These are phyloP conservation scores for Elgaria multicarinata DNA, from an alignment of 2,113 vertebrate genomes.

Conservation along the genomic window DNA sequence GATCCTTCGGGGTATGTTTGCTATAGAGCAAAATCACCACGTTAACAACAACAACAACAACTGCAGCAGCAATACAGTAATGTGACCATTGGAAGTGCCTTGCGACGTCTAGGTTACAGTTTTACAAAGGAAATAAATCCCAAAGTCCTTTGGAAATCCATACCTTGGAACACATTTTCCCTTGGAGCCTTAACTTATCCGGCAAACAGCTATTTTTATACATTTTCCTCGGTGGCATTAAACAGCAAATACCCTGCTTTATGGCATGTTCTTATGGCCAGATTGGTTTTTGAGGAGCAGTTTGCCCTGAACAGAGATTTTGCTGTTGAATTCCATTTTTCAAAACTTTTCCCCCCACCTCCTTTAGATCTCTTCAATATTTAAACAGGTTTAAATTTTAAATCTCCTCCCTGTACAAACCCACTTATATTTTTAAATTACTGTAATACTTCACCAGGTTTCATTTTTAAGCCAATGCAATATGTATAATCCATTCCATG, in stretches of 20 bases:
- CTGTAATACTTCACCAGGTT: slow-evolving; percentile 81
- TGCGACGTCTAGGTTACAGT: slow-evolving; percentile 16
- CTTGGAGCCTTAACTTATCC: slow-evolving; percentile 22
- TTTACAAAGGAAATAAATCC: slow-evolving; percentile 25
- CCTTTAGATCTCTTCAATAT: slow-evolving; percentile 79
- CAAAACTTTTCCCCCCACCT: slow-evolving; percentile 69
- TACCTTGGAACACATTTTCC: slow-evolving; percentile 43
- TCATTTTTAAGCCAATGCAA: slow-evolving; percentile 81
- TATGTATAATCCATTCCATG: slow-evolving; percentile 83
- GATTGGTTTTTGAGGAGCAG: slow-evolving; percentile 68
- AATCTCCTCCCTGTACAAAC: slow-evolving; percentile 78
- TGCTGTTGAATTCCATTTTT: slow-evolving; percentile 76
- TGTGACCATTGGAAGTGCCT: background rate
- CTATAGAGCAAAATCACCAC: background rate
- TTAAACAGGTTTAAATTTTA: slow-evolving; percentile 85
- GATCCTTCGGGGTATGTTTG: background rate
- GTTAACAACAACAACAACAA: too few relatives aligned
- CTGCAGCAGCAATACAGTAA: background rate
- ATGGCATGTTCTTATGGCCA: slow-evolving; percentile 67
- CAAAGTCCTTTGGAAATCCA: slow-evolving; percentile 35
- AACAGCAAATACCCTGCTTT: slow-evolving; percentile 66
- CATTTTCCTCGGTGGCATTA: slow-evolving; percentile 64
- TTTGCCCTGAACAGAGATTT: slow-evolving; percentile 71
- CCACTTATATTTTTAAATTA: slow-evolving; percentile 80
- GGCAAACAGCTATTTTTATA: slow-evolving; percentile 42